phyloP scores from a whole-genome alignment of 2,888 invertebrate species.

The Leucoptera coffeella region DNA sequence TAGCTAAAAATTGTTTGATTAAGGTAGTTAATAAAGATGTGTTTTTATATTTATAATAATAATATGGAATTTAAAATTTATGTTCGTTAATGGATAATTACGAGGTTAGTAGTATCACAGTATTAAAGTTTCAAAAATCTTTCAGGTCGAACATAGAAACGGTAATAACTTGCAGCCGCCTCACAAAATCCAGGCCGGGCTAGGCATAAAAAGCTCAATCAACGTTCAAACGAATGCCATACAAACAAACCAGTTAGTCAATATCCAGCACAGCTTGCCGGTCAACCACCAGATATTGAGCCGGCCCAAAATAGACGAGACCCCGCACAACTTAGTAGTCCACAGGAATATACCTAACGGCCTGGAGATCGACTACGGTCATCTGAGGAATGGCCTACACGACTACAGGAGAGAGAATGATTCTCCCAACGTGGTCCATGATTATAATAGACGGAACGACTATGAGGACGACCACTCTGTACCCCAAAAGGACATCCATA shows the following conservation, averaged over 20 bases:
- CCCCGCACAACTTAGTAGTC: slow-evolving; percentile 32
- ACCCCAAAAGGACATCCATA: slow-evolving; percentile 20
- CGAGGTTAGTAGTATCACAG: no score
- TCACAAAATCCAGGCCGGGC: no score
- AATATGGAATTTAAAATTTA: no score
- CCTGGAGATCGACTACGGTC: slow-evolving; percentile 25
- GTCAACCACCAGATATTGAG: no score
- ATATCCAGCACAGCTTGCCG: slow-evolving; percentile 14
- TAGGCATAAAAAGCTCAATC: slow-evolving; percentile 21
- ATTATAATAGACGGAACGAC: slow-evolving; percentile 15
- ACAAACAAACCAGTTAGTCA: slow-evolving; percentile 9
- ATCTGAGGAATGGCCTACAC: slow-evolving; percentile 32
- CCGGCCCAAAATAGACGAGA: slow-evolving; percentile 19
- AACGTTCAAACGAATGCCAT: slow-evolving; percentile 22
- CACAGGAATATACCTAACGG: slow-evolving; percentile 27
- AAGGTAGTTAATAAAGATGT: no score
- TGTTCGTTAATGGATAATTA: no score
- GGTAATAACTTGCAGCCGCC: slow-evolving; percentile 19
- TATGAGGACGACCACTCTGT: slow-evolving; percentile 30
- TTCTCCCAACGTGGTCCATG: slow-evolving; percentile 12
- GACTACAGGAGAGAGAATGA: slow-evolving; percentile 16
- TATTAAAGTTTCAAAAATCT: no score
- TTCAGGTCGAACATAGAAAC: slow-evolving; percentile 38
- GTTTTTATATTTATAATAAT: no score
- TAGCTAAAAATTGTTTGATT: no score